These are phyloP conservation scores for Elgonia sp. DNA, from an alignment of 2,888 invertebrate species.

Conservation along the genomic window DNA sequence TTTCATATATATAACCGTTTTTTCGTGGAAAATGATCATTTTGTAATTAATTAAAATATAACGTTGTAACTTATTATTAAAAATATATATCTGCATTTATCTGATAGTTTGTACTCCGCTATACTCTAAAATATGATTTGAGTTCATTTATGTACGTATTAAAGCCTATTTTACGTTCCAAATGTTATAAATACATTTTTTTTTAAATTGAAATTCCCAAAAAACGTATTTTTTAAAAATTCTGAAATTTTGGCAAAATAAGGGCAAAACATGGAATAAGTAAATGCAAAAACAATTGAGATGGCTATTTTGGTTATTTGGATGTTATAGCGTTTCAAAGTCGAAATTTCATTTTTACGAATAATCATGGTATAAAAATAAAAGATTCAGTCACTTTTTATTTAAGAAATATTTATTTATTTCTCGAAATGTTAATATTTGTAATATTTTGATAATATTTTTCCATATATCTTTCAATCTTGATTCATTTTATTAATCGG, in stretches of 20 bases:
- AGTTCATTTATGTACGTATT: constrained; percentile 11
- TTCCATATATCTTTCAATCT: constrained; percentile 28
- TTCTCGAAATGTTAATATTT: neutral
- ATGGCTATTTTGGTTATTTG: constrained; percentile 36
- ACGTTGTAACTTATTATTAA: neutral
- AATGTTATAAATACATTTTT: constrained; percentile 41
- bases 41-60: too few relatives aligned
- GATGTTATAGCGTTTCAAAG: constrained; percentile 42
- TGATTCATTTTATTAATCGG: constrained; percentile 5
- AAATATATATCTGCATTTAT: neutral
- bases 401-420: constrained; percentile 13
- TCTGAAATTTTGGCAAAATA: constrained; percentile 16
- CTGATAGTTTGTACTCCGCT: too few relatives aligned
- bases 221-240: constrained; percentile 23
- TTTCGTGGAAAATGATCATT: too few relatives aligned
- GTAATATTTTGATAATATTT: constrained; percentile 23
- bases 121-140: neutral
- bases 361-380: constrained; percentile 38
- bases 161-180: constrained; percentile 18
- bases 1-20: too few relatives aligned
- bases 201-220: constrained; percentile 45
- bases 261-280: neutral
- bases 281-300: constrained; percentile 24
- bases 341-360: constrained; percentile 38
- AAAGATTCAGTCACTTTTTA: constrained; percentile 32